Conservation (phyloP, 2,113 vertebrate species). For the Ictalurus furcatus region DNA sequence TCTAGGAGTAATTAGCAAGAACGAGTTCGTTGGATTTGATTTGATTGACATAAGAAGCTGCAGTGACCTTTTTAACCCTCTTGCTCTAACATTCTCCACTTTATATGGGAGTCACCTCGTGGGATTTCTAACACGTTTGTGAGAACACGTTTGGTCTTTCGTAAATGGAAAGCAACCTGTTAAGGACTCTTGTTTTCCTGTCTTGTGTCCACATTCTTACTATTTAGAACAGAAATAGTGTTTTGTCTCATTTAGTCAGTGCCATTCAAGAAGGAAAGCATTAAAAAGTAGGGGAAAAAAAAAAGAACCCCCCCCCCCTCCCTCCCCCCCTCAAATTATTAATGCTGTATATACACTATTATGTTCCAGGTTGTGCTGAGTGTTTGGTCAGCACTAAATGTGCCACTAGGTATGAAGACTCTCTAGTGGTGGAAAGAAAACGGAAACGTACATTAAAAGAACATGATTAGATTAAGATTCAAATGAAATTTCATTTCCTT, state of each 20-base stretch:
- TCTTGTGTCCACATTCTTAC: background rate
- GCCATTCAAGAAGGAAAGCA: background rate
- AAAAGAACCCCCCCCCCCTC: too few species aligned
- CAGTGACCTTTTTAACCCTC: background rate
- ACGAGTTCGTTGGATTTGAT: background rate
- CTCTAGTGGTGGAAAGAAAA: background rate
- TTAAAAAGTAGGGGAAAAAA: background rate
- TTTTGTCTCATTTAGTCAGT: background rate
- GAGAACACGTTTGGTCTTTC: background rate
- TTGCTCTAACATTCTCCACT: background rate
- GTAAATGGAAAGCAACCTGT: background rate
- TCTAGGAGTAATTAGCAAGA: background rate
- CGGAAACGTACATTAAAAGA: background rate
- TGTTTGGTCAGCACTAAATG: slow-evolving; percentile 3
- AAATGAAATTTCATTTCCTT: background rate
- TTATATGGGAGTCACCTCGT: background rate
- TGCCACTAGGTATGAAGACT: background rate
- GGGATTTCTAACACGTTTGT: background rate
- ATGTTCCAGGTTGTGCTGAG: background rate
- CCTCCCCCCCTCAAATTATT: background rate
- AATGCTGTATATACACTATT: background rate
- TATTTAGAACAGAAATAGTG: background rate
- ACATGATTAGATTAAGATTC: background rate
- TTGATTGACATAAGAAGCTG: background rate
- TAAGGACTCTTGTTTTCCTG: background rate